These are phyloP conservation scores for Adelosebastes latens DNA, from an alignment of 2,797 vertebrate genomes.

Conservation along the genomic window DNA sequence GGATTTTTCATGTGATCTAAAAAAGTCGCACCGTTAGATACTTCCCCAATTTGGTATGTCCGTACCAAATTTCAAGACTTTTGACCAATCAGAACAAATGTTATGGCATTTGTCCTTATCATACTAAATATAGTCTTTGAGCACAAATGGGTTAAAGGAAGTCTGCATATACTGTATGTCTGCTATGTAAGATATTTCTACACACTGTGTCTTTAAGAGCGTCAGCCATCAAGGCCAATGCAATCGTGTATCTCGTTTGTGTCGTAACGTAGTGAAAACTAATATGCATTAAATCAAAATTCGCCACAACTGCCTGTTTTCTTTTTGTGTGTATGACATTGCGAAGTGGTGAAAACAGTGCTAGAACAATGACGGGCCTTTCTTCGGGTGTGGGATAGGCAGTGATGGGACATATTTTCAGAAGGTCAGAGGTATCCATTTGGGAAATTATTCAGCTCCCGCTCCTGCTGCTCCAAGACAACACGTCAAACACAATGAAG, in stretches of 20 bases:
- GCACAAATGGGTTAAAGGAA: conserved; percentile 14
- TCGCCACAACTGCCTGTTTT: conserved; percentile 20
- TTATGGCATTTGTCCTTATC: too few species aligned
- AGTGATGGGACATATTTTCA: conserved; percentile 72
- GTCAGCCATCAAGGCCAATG: conserved; percentile 20
- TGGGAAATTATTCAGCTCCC: conserved; percentile 78
- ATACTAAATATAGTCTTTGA: too few species aligned
- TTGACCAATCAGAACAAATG: too few species aligned
- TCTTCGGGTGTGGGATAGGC: conserved; percentile 51
- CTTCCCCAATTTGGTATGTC: too few species aligned
- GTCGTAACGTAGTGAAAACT: conserved; percentile 11
- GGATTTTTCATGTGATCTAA: too few species aligned
- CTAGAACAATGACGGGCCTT: conserved; percentile 59
- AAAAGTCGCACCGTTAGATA: too few species aligned
- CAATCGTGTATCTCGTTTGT: not conserved
- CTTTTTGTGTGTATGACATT: conserved; percentile 24
- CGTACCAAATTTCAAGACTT: too few species aligned
- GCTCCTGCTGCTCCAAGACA: conserved; percentile 70
- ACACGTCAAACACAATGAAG: conserved; percentile 68
- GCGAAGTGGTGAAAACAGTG: conserved; percentile 37
- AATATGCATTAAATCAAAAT: conserved; percentile 47
- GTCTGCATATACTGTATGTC: not conserved
- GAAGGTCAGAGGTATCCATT: conserved; percentile 80
- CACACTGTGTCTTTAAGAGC: conserved; percentile 1
- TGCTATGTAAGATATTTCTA: conserved; percentile 1